Base-by-base conservation (phyloP, 23 tunicate species). In the Styela clava region DNA sequence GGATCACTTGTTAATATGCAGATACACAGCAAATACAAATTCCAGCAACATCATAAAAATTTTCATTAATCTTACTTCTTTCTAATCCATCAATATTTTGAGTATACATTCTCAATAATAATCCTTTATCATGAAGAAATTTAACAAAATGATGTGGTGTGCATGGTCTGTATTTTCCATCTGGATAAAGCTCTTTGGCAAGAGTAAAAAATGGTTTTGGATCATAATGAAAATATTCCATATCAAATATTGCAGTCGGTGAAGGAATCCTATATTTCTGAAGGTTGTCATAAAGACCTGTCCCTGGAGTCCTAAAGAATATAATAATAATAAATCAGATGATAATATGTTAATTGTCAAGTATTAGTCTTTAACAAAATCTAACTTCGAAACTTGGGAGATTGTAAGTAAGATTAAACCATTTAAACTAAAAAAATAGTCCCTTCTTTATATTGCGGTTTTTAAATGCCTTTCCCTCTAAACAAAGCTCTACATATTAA, bases 11-110 rank as follows among this genome's bases (percentile, higher is more conserved):
- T n/a, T n/a, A n/a, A n/a, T n/a, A n/a, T n/a, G n/a, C n/a, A n/a
- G n/a, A n/a, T n/a, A n/a, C n/a, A n/a, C n/a, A n/a, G n/a, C n/a
- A n/a, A n/a, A n/a, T n/a, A n/a, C n/a, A n/a, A n/a, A n/a, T n/a
- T n/a, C n/a, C n/a, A n/a, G n/a, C n/a, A n/a, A n/a, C n/a, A n/a
- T n/a, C n/a, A n/a, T n/a, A n/a, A n/a, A n/a, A n/a, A n/a, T n/a
- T n/a, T n/a, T n/a, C n/a, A n/a, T n/a, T n/a, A n/a, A n/a, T n/a
- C 97, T 78, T 68, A 92, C 97, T 73, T 82, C 91, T 52, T 82
- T 94, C 99, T 29, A 94, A 85, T 29, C 99, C 99, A 68, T 94
- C 99, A 51, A 94, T 94, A 65, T 94, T 94, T 83, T 94, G 99
- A 9, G 95, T 88, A 67, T 94, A 94, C 25, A 85, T 34, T 31